Conservation (phyloP, 2,888 invertebrate species). For the Steinernema carpocapsae region DNA sequence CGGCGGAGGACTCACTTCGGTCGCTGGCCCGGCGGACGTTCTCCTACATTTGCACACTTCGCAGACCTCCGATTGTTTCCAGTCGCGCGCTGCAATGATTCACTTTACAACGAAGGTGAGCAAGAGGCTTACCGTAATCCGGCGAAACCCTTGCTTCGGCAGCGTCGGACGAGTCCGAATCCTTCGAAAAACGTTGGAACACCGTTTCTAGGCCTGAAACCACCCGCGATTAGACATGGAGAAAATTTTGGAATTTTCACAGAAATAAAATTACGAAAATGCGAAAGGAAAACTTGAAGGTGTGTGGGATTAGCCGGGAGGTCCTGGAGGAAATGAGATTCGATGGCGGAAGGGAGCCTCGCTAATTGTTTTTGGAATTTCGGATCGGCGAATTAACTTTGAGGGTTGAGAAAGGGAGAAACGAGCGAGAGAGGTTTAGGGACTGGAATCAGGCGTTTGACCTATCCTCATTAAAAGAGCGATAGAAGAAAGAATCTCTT, state of each 20-base stretch:
- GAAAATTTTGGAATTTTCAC: not conserved
- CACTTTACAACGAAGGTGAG: conserved; percentile 1
- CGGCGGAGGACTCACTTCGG: not conserved
- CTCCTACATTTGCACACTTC: conserved; percentile 32
- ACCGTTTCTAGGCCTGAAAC: conserved; percentile 19
- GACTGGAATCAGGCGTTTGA: too few species aligned
- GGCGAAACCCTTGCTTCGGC: not conserved
- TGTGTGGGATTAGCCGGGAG: conserved; percentile 11
- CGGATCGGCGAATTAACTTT: not conserved
- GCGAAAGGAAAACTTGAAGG: not conserved
- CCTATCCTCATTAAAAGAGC: too few species aligned
- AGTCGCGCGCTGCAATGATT: conserved; percentile 24
- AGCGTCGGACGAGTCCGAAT: not conserved
- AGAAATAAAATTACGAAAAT: not conserved
- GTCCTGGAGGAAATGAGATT: not conserved
- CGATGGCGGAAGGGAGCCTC: not conserved
- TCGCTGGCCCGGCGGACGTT: not conserved
- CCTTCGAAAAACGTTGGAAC: conserved; percentile 9
- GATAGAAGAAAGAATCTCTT: too few species aligned
- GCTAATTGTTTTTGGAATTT: not conserved
- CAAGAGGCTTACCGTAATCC: conserved; percentile 25
- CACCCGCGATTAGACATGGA: not conserved
- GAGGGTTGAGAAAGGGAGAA: too few species aligned
- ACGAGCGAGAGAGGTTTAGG: too few species aligned
- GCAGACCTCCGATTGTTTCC: conserved; percentile 17